Percentiles rank a stretch among this genome's conserved stretches.
Conservation (phyloP, 2,888 invertebrate species). For the Chouioia cunea region DNA sequence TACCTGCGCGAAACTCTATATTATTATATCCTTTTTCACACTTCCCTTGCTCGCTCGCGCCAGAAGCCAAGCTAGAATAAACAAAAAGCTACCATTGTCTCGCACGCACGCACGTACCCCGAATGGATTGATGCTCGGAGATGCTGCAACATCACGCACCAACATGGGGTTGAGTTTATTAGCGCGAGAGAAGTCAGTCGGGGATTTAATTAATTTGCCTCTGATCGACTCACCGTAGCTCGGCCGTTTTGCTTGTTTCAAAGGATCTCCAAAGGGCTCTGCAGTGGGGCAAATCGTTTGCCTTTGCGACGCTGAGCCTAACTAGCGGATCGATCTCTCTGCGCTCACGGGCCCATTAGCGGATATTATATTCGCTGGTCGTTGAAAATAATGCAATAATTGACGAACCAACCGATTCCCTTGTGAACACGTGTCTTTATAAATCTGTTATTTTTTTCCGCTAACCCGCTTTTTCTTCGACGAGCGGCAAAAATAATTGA, state of each 20-base stretch:
- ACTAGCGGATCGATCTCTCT: slow-evolving; percentile 57
- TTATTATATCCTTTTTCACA: slow-evolving; percentile 69
- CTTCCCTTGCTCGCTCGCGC: slow-evolving; percentile 58
- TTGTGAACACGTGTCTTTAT: no score
- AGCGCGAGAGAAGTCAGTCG: no score
- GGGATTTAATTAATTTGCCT: no score
- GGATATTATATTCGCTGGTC: no score
- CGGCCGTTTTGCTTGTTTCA: no score
- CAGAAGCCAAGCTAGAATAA: slow-evolving; percentile 57
- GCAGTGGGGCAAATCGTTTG: no score
- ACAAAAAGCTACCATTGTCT: slow-evolving; percentile 61
- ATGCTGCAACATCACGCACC: not conserved
- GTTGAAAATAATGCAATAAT: no score
- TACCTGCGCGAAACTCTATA: slow-evolving; percentile 63
- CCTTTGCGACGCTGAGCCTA: slow-evolving; percentile 44
- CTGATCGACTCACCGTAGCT: no score
- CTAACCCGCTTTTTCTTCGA: slow-evolving; percentile 39
- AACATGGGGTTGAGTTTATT: no score
- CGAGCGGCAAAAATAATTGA: slow-evolving; percentile 25
- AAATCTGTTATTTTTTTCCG: no score
- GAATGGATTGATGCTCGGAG: not conserved
- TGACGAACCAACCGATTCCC: no score
- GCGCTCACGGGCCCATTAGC: slow-evolving; percentile 39
- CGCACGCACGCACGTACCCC: slow-evolving; percentile 50
- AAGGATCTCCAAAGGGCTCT: no score